Evolutionary conservation across 2,888 invertebrate species (phyloP).

Genomic region (Dynastes maya): DNA sequence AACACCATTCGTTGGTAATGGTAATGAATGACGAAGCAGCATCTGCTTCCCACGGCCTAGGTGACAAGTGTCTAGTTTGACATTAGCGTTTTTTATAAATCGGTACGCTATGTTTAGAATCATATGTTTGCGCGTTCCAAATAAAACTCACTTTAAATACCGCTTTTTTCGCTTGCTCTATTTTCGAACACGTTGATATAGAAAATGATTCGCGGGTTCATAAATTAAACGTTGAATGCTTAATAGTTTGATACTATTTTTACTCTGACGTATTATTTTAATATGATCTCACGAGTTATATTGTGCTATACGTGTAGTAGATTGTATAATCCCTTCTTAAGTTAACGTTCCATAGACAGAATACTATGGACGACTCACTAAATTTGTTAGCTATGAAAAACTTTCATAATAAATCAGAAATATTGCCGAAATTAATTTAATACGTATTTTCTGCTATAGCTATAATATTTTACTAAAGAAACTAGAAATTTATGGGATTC

Average conservation of each 20-base stretch:
- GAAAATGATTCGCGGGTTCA: neutral
- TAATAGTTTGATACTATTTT: constrained; percentile 5
- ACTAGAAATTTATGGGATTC: no score
- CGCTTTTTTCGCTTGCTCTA: constrained; percentile 3
- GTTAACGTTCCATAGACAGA: no score
- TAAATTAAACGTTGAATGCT: constrained; percentile 9
- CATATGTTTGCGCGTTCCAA: constrained; percentile 27
- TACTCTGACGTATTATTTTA: neutral
- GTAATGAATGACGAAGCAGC: constrained; percentile 30
- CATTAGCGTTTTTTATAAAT: constrained; percentile 32
- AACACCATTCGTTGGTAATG: constrained; percentile 10
- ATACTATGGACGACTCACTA: no score
- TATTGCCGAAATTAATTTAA: no score
- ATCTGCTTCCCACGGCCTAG: constrained; percentile 43
- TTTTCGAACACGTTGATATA: constrained; percentile 17
- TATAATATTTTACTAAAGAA: no score
- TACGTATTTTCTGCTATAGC: no score
- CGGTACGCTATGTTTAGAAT: constrained; percentile 34
- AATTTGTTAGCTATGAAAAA: no score
- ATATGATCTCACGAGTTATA: neutral
- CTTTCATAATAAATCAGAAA: no score
- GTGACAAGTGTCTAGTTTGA: constrained; percentile 41
- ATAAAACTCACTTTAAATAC: constrained; percentile 35
- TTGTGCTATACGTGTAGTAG: neutral
- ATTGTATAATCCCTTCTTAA: no score